phyloP scores from a whole-genome alignment of 2,888 invertebrate species.

The Drosophila macrospina region DNA sequence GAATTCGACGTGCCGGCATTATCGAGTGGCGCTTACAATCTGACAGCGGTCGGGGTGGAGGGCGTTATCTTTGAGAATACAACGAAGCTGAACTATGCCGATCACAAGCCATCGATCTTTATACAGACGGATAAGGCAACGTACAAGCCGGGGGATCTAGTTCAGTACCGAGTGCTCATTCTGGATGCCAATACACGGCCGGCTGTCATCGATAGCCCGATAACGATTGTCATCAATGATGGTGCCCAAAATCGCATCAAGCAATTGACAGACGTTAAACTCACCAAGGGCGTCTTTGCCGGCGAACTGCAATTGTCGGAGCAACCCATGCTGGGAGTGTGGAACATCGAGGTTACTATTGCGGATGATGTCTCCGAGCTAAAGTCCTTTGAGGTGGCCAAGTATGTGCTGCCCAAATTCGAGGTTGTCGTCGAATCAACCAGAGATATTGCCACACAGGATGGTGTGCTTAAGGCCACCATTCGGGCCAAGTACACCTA shows the following conservation, averaged over 20 bases:
- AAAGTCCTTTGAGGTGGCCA: slow-evolving; percentile 89
- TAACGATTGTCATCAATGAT: slow-evolving; percentile 85
- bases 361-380: slow-evolving; percentile 76
- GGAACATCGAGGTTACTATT: slow-evolving; percentile 91
- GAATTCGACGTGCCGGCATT: slow-evolving; percentile 88
- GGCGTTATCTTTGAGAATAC: slow-evolving; percentile 91
- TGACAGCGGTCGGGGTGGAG: slow-evolving; percentile 87
- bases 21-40: slow-evolving; percentile 73
- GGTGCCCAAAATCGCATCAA: slow-evolving; percentile 92
- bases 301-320: slow-evolving; percentile 92
- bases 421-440: slow-evolving; percentile 94
- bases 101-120: slow-evolving; percentile 90
- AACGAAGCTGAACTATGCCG: slow-evolving; percentile 90
- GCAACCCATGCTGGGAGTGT: slow-evolving; percentile 94
- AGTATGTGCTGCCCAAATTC: slow-evolving; percentile 96
- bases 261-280: slow-evolving; percentile 90
- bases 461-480: slow-evolving; percentile 91
- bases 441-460: slow-evolving; percentile 92
- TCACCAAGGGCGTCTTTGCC: slow-evolving; percentile 91
- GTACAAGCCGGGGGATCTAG: slow-evolving; percentile 93
- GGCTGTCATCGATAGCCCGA: slow-evolving; percentile 79
- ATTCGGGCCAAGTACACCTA: slow-evolving; percentile 95
- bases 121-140: slow-evolving; percentile 97
- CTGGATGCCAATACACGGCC: slow-evolving; percentile 91
- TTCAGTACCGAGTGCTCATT: slow-evolving; percentile 90